These are phyloP conservation scores for Macquaria ambigua DNA, from an alignment of 2,113 vertebrate species.

Conservation along the genomic window DNA sequence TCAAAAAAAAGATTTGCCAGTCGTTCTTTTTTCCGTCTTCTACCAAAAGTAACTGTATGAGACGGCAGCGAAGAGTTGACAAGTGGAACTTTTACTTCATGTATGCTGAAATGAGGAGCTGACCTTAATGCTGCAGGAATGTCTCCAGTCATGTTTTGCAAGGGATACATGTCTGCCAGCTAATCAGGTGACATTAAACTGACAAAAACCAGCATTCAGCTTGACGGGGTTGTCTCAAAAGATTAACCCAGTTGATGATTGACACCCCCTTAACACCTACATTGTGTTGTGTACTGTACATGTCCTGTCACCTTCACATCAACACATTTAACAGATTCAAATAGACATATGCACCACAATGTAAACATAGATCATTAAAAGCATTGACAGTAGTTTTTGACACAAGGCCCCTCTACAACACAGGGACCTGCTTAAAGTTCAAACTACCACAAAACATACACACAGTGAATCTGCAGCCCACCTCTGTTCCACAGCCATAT, in stretches of 20 bases:
- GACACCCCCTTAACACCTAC: not conserved
- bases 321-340: not conserved
- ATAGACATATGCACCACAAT: no score
- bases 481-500: no score
- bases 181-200: conserved; percentile 40
- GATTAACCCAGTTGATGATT: not conserved
- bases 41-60: conserved; percentile 8
- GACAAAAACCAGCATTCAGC: not conserved
- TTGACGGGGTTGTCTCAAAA: not conserved
- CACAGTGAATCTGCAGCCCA: no score
- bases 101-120: conserved; percentile 2
- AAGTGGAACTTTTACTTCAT: conserved; percentile 20
- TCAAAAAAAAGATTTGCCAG: conserved; percentile 49
- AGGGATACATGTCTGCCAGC: conserved; percentile 12
- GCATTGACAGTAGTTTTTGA: not conserved
- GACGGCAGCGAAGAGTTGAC: conserved; percentile 1
- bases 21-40: conserved; percentile 8
- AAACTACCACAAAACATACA: not conserved
- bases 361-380: no score
- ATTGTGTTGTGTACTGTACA: not conserved
- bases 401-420: not conserved
- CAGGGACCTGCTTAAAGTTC: not conserved
- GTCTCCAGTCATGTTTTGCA: conserved; percentile 14
- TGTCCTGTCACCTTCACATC: not conserved
- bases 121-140: conserved; percentile 38